Conservation (phyloP, 2,888 invertebrate species). For the Acanthosepion pharaonis region DNA sequence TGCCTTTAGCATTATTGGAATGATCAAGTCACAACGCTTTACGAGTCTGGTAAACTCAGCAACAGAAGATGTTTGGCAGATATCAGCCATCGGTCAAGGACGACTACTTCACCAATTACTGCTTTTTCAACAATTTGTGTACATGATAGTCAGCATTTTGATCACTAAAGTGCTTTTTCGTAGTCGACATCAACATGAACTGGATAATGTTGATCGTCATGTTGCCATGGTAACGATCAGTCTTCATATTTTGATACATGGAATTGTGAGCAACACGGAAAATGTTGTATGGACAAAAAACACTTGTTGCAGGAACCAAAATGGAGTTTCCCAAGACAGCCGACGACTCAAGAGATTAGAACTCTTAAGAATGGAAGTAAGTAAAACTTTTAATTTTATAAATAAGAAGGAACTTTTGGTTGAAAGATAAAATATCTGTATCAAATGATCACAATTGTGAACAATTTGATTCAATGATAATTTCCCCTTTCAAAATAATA, state of each 20-base stretch:
- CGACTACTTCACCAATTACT: constrained; percentile 58
- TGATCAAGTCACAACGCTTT: background rate
- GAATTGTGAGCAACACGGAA: constrained; percentile 58
- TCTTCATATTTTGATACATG: constrained; percentile 54
- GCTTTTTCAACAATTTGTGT: constrained; percentile 56
- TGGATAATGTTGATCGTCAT: background rate
- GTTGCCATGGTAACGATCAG: constrained; percentile 33
- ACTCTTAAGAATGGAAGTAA: constrained; percentile 66
- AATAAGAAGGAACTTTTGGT: background rate
- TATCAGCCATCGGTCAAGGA: constrained; percentile 55
- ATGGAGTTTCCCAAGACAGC: constrained; percentile 62
- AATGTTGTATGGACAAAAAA: constrained; percentile 63
- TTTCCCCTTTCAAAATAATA: too few species aligned
- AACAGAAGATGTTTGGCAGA: constrained; percentile 40
- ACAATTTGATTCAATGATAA: background rate
- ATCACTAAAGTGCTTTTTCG: constrained; percentile 36
- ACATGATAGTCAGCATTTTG: constrained; percentile 50
- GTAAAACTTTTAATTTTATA: constrained; percentile 8
- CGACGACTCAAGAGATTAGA: constrained; percentile 66
- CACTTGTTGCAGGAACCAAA: constrained; percentile 57
- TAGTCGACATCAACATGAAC: background rate
- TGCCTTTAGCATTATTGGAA: constrained; percentile 23
- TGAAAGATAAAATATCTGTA: too few species aligned
- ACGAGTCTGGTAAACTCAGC: background rate
- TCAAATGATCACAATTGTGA: background rate